A percentile compares a stretch with the other conserved stretches of the same genome.
These are phyloP conservation scores for Cathartes aura DNA, from an alignment of 2,113 vertebrate genomes.

Conservation along the genomic window DNA sequence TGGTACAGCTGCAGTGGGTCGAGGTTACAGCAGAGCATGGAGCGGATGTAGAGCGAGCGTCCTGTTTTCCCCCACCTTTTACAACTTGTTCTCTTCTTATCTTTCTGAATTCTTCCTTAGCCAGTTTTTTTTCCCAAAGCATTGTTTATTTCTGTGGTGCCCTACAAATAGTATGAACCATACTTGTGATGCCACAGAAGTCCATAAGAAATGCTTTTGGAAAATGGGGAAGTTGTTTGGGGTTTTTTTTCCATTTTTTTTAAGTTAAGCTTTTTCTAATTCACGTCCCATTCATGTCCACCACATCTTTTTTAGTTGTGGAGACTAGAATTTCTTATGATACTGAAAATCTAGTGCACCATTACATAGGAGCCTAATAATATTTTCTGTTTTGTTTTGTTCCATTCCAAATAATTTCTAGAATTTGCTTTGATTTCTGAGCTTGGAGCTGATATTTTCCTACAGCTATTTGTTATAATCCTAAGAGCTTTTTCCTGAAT, in stretches of 20 bases:
- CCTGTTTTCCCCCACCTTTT: not conserved
- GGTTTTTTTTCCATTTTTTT: fast-evolving
- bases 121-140: not conserved
- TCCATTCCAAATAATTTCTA: not conserved
- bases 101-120: not conserved
- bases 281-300: not conserved
- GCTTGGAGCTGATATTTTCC: not conserved
- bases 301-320: not conserved
- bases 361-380: not conserved
- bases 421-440: conserved; percentile 32
- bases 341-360: not conserved
- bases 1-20: fast-evolving
- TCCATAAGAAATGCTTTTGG: not conserved
- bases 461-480: conserved; percentile 1
- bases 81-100: not conserved
- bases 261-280: not conserved
- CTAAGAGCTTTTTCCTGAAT: conserved; percentile 1
- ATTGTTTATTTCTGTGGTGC: not conserved
- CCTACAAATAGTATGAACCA: not conserved
- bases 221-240: not conserved
- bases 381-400: not conserved
- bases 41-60: fast-evolving
- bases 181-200: not conserved
- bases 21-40: not conserved
- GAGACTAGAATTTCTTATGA: not conserved